phyloP scores from a whole-genome alignment of 2,797 vertebrate genomes.

The Ceryle rudis region DNA sequence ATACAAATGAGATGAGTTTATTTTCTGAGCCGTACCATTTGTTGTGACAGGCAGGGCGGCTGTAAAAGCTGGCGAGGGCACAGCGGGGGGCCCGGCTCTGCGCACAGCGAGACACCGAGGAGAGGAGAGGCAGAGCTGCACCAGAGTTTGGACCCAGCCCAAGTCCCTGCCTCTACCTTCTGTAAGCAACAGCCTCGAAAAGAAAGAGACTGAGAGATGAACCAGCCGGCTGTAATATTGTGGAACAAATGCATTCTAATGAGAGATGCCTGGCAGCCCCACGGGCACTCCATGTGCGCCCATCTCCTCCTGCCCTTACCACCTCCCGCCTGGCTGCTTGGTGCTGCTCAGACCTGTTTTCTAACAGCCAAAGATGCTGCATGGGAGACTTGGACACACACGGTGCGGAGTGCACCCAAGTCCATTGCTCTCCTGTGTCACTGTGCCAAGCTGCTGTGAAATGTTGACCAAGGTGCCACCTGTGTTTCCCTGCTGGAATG shows the following conservation, averaged over 20 bases:
- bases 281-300: background rate
- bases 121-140: conserved; percentile 78
- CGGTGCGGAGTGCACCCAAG: rapidly evolving
- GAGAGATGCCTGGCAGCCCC: conserved; percentile 83
- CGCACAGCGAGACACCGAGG: conserved; percentile 82
- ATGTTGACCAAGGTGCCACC: background rate
- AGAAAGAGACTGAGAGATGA: conserved; percentile 56
- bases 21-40: conserved; percentile 92
- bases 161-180: conserved; percentile 94
- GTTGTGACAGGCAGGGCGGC: conserved; percentile 93
- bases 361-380: background rate
- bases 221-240: conserved; percentile 88
- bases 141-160: conserved; percentile 89
- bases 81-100: conserved; percentile 87
- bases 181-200: conserved; percentile 85
- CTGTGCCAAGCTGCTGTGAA: background rate
- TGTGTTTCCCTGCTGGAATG: background rate
- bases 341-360: conserved; percentile 31
- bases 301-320: conserved; percentile 65
- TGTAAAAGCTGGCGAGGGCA: conserved; percentile 87
- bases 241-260: conserved; percentile 92
- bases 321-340: conserved; percentile 70
- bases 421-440: background rate
- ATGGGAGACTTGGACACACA: rapidly evolving
- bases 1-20: conserved; percentile 98